Percentiles rank a stretch among this genome's conserved stretches.
These are phyloP conservation scores for Acleris holmiana DNA, from an alignment of 2,888 invertebrate species.

Conservation along the genomic window DNA sequence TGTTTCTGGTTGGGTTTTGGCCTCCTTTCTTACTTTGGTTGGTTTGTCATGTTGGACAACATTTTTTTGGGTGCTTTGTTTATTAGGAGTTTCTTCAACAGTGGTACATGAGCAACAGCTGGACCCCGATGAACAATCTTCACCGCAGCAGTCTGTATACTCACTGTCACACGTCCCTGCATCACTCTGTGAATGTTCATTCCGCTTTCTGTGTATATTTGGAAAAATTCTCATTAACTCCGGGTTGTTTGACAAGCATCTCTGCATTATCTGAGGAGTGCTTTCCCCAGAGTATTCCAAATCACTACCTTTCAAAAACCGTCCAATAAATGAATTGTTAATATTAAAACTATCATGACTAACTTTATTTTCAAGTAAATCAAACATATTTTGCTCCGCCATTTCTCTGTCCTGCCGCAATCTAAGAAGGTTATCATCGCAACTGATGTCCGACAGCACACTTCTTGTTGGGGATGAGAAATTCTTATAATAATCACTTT, in stretches of 20 bases:
- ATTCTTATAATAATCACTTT: slow-evolving; percentile 78
- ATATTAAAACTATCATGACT: slow-evolving; percentile 89
- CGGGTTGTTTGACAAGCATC: slow-evolving; percentile 68
- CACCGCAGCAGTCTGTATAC: slow-evolving; percentile 66
- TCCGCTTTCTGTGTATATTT: slow-evolving; percentile 51
- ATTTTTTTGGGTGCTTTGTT: slow-evolving; percentile 41
- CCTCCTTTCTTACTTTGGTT: slow-evolving; percentile 50
- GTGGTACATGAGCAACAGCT: slow-evolving; percentile 74
- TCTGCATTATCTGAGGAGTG: slow-evolving; percentile 72
- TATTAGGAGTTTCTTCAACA: slow-evolving; percentile 49
- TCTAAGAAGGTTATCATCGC: slow-evolving; percentile 61
- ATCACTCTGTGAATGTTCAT: slow-evolving; percentile 58
- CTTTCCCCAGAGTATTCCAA: slow-evolving; percentile 72
- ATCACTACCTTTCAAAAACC: slow-evolving; percentile 72
- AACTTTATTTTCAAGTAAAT: slow-evolving; percentile 90
- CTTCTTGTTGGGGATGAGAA: slow-evolving; percentile 74
- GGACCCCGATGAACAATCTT: slow-evolving; percentile 63
- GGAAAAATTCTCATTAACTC: slow-evolving; percentile 65
- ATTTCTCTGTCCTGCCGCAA: slow-evolving; percentile 70
- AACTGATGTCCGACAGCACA: slow-evolving; percentile 63
- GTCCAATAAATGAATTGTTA: slow-evolving; percentile 86
- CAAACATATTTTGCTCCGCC: slow-evolving; percentile 90
- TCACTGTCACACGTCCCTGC: slow-evolving; percentile 62
- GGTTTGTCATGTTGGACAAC: slow-evolving; percentile 44
- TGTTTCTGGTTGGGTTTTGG: slow-evolving; percentile 42